These are phyloP conservation scores for Apodemia duryi DNA, from an alignment of 2,888 invertebrate species.

Conservation along the genomic window DNA sequence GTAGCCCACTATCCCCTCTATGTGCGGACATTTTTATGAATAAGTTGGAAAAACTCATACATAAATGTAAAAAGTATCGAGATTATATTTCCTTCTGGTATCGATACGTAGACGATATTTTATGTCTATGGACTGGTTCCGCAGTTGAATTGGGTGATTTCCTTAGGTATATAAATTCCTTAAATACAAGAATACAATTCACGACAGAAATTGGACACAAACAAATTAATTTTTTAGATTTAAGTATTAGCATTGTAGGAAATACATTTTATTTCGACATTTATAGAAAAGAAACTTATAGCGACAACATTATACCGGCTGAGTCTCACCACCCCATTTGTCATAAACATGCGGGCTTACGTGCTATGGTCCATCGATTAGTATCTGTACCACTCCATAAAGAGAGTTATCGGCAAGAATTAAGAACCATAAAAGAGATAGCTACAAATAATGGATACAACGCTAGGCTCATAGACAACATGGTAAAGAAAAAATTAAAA, in stretches of 20 bases:
- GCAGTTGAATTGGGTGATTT: too few species aligned
- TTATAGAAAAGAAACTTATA: neutral
- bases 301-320: too few species aligned
- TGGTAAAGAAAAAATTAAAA: neutral
- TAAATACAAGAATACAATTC: too few species aligned
- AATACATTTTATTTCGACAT: neutral
- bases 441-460: neutral
- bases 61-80: neutral
- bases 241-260: neutral
- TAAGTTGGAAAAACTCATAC: neutral
- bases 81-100: neutral
- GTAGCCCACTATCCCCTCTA: too few species aligned
- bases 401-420: neutral
- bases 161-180: too few species aligned
- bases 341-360: too few species aligned
- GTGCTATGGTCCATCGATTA: too few species aligned
- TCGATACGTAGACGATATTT: neutral
- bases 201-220: neutral
- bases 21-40: neutral
- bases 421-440: neutral
- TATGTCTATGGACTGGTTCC: neutral
- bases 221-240: neutral
- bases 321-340: too few species aligned
- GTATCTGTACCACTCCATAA: neutral
- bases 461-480: neutral